Percentiles rank a stretch among this genome's conserved stretches.
phyloP scores from a whole-genome alignment of 2,113 vertebrate species.

The Siphamia tubifer region DNA sequence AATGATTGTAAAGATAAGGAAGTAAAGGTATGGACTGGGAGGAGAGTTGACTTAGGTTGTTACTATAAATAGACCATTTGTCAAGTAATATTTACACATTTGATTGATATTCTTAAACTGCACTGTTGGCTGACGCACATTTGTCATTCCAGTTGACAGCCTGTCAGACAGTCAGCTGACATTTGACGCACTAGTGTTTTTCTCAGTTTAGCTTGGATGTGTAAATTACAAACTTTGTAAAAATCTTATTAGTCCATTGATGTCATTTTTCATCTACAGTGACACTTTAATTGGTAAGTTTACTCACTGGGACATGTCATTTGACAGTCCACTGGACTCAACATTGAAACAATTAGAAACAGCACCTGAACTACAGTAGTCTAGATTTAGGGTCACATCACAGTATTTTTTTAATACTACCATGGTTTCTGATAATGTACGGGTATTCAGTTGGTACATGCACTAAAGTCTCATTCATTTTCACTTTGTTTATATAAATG shows the following conservation, averaged over 20 bases:
- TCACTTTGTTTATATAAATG: too few relatives aligned
- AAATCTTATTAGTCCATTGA: background rate
- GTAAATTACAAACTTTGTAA: background rate
- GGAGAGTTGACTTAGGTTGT: background rate
- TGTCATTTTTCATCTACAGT: background rate
- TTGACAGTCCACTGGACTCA: background rate
- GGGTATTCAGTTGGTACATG: too few relatives aligned
- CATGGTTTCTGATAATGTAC: too few relatives aligned
- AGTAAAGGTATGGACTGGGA: background rate
- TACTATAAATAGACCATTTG: background rate
- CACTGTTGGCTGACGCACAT: background rate
- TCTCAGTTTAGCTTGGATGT: background rate
- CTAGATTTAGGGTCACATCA: too few relatives aligned
- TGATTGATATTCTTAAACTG: background rate
- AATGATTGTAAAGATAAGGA: slow-evolving; percentile 6
- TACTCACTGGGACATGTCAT: background rate
- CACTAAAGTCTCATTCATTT: too few relatives aligned
- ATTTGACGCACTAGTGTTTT: background rate
- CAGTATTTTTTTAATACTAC: too few relatives aligned
- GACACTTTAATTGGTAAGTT: background rate
- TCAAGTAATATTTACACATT: background rate
- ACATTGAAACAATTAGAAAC: background rate
- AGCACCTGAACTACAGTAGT: background rate
- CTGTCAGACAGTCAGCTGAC: background rate
- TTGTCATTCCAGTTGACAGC: background rate